Evolutionary conservation across 2,888 invertebrate genomes (phyloP).

Genomic region (Leptothorax acervorum): DNA sequence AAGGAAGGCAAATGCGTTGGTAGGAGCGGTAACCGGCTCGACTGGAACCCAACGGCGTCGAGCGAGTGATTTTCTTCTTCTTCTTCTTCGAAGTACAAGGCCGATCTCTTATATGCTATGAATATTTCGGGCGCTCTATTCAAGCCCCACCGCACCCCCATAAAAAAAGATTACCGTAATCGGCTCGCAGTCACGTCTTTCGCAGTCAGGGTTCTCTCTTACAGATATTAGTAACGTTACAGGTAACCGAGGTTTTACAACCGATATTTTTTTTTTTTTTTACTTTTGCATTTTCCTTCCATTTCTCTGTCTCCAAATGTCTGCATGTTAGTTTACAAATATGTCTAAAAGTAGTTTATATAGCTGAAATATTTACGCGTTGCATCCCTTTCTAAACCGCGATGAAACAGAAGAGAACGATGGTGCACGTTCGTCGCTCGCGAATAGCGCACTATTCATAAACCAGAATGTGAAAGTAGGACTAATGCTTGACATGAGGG

Average conservation of each 20-base stretch:
- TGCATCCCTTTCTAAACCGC: neutral
- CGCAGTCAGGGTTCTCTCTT: neutral
- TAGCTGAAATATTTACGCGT: too few species aligned
- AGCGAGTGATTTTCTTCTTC: constrained; percentile 67
- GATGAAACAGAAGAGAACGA: neutral
- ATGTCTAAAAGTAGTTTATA: neutral
- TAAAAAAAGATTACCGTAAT: neutral
- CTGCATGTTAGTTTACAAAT: neutral
- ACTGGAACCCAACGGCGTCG: constrained; percentile 84
- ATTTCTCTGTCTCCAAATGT: neutral
- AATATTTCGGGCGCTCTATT: constrained; percentile 10
- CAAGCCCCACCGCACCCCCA: too few species aligned
- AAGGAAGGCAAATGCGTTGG: constrained; percentile 80
- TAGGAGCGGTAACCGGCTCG: constrained; percentile 84
- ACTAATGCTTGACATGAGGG: constrained; percentile 31
- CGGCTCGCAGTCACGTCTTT: neutral
- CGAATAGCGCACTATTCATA: constrained; percentile 9
- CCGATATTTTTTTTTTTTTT: neutral
- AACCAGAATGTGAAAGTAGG: constrained; percentile 37
- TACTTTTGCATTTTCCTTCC: neutral
- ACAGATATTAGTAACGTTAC: neutral
- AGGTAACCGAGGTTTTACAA: neutral
- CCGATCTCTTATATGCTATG: constrained; percentile 46
- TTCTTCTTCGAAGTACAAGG: constrained; percentile 28
- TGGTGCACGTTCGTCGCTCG: neutral